A percentile compares a stretch with the other conserved stretches of the same genome.
Conservation (phyloP, 2,888 invertebrate species). For the Dermolepida albohirtum region DNA sequence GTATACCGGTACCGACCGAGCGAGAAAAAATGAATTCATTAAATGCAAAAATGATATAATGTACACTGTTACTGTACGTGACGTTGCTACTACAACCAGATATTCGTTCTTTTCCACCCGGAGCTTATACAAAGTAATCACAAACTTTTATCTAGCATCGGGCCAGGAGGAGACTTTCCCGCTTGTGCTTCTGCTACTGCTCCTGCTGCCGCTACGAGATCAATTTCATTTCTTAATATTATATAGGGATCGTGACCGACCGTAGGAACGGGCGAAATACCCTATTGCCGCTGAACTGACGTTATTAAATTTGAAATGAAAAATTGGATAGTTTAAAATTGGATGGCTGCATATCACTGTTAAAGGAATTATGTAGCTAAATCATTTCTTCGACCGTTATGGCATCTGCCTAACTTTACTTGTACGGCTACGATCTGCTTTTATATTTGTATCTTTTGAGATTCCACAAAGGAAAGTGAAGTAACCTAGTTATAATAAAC, state of each 20-base stretch:
- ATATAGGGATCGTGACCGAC: constrained; percentile 64
- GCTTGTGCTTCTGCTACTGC: background rate
- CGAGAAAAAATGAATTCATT: constrained; percentile 50
- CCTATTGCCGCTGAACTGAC: constrained; percentile 61
- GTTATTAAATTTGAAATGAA: constrained; percentile 67
- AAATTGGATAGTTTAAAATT: constrained; percentile 67
- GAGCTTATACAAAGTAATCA: constrained; percentile 59
- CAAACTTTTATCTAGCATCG: constrained; percentile 63
- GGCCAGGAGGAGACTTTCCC: constrained; percentile 49
- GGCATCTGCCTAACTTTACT: too few relatives aligned
- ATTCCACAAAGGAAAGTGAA: too few relatives aligned
- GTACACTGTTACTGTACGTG: constrained; percentile 54
- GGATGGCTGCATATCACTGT: constrained; percentile 56
- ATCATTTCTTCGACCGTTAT: too few relatives aligned
- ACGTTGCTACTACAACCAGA: constrained; percentile 47
- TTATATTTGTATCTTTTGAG: too few relatives aligned
- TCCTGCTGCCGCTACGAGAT: constrained; percentile 57
- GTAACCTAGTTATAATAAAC: too few relatives aligned
- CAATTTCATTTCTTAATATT: constrained; percentile 65
- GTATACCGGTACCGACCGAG: constrained; percentile 13
- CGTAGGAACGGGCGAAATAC: constrained; percentile 58
- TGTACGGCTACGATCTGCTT: too few relatives aligned
- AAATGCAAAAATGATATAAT: constrained; percentile 52
- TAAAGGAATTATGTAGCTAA: constrained; percentile 56
- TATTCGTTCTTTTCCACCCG: background rate